These are phyloP conservation scores for Tachina fera DNA, from an alignment of 2,888 invertebrate genomes.

Conservation along the genomic window DNA sequence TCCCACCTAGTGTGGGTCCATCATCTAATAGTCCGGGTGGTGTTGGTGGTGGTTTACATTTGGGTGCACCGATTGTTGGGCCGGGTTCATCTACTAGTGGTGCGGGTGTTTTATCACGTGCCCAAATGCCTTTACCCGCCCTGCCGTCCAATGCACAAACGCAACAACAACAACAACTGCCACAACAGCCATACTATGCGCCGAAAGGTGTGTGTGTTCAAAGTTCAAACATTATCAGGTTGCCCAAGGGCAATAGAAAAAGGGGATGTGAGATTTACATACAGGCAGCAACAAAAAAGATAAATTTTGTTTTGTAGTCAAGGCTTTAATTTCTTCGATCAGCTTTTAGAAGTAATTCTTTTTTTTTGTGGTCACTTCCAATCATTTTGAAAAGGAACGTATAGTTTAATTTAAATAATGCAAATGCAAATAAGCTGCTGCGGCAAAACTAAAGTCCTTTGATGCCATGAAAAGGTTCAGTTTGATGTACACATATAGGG, in stretches of 20 bases:
- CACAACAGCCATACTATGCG: constrained; percentile 87
- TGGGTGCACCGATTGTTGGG: constrained; percentile 73
- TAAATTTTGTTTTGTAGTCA: too few species aligned
- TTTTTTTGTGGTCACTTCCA: too few species aligned
- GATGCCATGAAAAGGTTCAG: too few species aligned
- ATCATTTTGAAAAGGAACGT: too few species aligned
- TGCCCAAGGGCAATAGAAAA: constrained; percentile 49
- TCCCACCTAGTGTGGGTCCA: constrained; percentile 69
- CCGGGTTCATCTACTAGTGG: constrained; percentile 69
- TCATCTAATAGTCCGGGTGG: constrained; percentile 73
- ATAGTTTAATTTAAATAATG: too few species aligned
- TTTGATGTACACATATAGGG: too few species aligned
- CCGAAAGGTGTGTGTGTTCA: constrained; percentile 86
- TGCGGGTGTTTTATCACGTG: constrained; percentile 76
- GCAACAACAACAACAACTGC: constrained; percentile 75
- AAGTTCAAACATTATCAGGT: constrained; percentile 63
- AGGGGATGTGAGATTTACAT: constrained; percentile 45
- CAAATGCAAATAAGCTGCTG: too few species aligned
- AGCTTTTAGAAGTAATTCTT: too few species aligned
- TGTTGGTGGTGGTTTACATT: constrained; percentile 74
- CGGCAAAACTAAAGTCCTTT: too few species aligned
- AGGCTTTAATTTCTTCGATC: too few species aligned
- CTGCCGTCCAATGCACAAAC: constrained; percentile 76
- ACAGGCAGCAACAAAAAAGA: background rate
- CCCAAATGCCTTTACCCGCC: constrained; percentile 79